These are phyloP conservation scores for Tetropium fuscum DNA, from an alignment of 2,888 invertebrate species.

Conservation along the genomic window DNA sequence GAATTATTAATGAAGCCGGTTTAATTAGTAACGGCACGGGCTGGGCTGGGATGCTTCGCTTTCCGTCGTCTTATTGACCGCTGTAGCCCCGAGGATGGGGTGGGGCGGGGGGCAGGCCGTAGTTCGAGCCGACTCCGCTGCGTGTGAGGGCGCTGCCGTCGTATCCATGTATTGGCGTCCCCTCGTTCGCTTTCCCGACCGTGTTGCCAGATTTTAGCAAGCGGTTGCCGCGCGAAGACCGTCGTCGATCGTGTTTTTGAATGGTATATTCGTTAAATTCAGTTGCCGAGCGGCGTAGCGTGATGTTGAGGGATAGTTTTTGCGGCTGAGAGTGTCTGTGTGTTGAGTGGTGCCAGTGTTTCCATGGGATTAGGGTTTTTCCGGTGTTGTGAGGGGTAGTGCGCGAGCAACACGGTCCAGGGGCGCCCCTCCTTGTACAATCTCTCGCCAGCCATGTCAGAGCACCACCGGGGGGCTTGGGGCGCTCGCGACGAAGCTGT, in stretches of 20 bases:
- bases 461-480: slow-evolving; percentile 75
- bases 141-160: slow-evolving; percentile 63
- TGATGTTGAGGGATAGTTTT: slow-evolving; percentile 28
- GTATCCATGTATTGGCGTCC: slow-evolving; percentile 64
- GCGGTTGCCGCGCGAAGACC: slow-evolving; percentile 55
- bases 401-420: slow-evolving; percentile 38
- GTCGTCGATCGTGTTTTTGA: slow-evolving; percentile 24
- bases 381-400: slow-evolving; percentile 45
- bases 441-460: slow-evolving; percentile 68
- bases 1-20: slow-evolving; percentile 52
- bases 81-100: slow-evolving; percentile 57
- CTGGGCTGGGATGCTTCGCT: slow-evolving; percentile 50
- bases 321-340: slow-evolving; percentile 15
- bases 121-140: slow-evolving; percentile 57
- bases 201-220: slow-evolving; percentile 66
- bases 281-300: slow-evolving; percentile 32
- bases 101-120: slow-evolving; percentile 44
- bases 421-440: slow-evolving; percentile 35
- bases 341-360: slow-evolving; percentile 38
- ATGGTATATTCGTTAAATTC: slow-evolving; percentile 26
- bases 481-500: slow-evolving; percentile 73
- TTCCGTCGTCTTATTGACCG: slow-evolving; percentile 65
- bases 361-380: slow-evolving; percentile 40
- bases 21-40: slow-evolving; percentile 47
- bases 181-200: slow-evolving; percentile 55